Evolutionary conservation across 2,113 vertebrate genomes (phyloP), one percentile per base, ranked within the genome.

Genomic region (Syngnathus typhle): DNA sequence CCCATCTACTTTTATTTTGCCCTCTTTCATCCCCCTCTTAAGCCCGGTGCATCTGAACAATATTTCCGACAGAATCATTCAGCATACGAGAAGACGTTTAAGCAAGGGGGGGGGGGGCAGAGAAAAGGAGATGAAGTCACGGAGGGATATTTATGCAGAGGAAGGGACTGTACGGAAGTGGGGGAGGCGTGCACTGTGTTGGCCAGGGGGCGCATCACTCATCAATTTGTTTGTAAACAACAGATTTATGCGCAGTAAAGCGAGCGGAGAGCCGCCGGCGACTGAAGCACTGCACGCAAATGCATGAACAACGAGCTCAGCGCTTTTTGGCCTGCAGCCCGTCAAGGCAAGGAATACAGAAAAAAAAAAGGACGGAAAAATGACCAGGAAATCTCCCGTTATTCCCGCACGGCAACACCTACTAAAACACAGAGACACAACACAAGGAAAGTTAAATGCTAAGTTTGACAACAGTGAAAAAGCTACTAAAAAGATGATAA

Each of bases 181-280:
- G 52, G 23, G 5, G 5, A 27, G 77, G 81, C 82, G 75, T 78
- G 77, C 85, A 84, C 77, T 43, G 71, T 77, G 82, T 84, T 82
- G 80, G 86, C 90, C 80, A 78, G 69, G 80, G 85, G 89, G 82
- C 68, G 83, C 85, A 82, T 85, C 86, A 90, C 85, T 91, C 88
- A 88, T 88, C 89, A 87, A 80, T 90, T 83, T 91, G 90, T 91
- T 91, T 88, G 90, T 89, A 91, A 91, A 91, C 85, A 89, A 68
- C 85, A 90, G 84, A 91, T 91, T 90, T 89, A 83, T 81, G 84
- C 71, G 79, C 83, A 83, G 79, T 72, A 87, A 89, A 89, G 88
- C 83, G 83, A 84, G 82, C 84, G 80, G 59, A 74, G 55, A 27
- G 27, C 55, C 55, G 27, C 12, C 55, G 55, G 55, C 63, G 66